These are phyloP conservation scores for Melanargia galathea DNA, from an alignment of 2,888 invertebrate species.

Conservation along the genomic window DNA sequence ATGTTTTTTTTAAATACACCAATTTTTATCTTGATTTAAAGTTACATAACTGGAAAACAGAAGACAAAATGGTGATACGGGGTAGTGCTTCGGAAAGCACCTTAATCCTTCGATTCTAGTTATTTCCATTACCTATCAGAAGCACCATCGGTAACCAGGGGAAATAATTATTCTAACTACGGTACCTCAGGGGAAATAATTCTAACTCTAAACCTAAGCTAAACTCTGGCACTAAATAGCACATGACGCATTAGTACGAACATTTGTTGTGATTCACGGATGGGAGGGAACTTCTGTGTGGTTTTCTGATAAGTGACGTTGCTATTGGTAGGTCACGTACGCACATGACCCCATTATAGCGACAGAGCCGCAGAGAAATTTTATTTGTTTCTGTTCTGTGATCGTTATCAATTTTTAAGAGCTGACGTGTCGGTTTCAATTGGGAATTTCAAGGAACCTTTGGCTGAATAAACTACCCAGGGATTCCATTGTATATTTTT, in stretches of 20 bases:
- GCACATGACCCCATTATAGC: slow-evolving; percentile 40
- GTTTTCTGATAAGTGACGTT: slow-evolving; percentile 53
- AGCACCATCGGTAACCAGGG: neutral
- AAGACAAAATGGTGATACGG: no score
- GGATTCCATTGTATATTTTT: neutral
- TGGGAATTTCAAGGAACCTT: neutral
- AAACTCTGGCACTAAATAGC: slow-evolving; percentile 54
- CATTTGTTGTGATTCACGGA: slow-evolving; percentile 54
- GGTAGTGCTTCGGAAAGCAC: no score
- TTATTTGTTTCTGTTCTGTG: neutral
- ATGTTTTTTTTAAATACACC: no score
- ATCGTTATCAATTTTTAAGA: slow-evolving; percentile 5
- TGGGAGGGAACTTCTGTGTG: slow-evolving; percentile 47
- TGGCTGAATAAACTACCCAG: neutral
- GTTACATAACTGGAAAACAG: no score
- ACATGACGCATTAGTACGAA: slow-evolving; percentile 59
- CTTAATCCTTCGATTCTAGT: no score
- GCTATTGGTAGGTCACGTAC: slow-evolving; percentile 67
- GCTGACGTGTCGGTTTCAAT: neutral
- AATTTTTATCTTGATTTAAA: no score
- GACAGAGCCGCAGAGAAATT: neutral
- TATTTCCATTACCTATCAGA: no score
- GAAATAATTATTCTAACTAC: neutral
- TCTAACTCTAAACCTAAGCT: neutral
- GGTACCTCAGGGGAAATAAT: no score